Conservation (phyloP, 2,888 invertebrate species). For the Idaea aversata region DNA sequence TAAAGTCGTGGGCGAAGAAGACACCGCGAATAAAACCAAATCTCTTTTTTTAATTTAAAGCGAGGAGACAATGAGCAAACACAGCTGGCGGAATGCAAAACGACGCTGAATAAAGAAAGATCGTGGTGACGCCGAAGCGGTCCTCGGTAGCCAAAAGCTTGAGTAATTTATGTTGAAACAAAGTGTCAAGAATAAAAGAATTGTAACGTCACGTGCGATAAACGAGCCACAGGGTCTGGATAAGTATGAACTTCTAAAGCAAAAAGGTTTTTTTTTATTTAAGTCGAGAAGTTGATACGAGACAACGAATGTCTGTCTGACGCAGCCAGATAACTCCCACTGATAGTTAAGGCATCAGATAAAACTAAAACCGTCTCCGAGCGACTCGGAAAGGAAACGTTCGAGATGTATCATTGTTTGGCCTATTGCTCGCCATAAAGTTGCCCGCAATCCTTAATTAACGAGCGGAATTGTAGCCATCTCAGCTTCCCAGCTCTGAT, state of each 20-base stretch:
- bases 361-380: constrained; percentile 48
- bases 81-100: constrained; percentile 78
- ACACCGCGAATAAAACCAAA: constrained; percentile 62
- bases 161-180: constrained; percentile 71
- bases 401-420: constrained; percentile 64
- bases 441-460: constrained; percentile 62
- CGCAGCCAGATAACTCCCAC: constrained; percentile 49
- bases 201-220: constrained; percentile 68
- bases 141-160: constrained; percentile 55
- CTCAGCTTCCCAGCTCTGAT: constrained; percentile 24
- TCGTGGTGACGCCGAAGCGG: constrained; percentile 55
- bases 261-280: constrained; percentile 57
- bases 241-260: constrained; percentile 44
- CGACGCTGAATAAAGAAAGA: constrained; percentile 57
- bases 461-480: constrained; percentile 52
- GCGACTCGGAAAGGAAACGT: constrained; percentile 57
- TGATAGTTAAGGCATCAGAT: constrained; percentile 68
- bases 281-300: constrained; percentile 50
- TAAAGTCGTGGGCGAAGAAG: constrained; percentile 74
- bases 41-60: constrained; percentile 69
- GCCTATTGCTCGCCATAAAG: constrained; percentile 63
- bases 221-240: constrained; percentile 45
- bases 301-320: constrained; percentile 55
- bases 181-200: constrained; percentile 65
- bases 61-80: constrained; percentile 77